phyloP scores from a whole-genome alignment of 1,140 invertebrate species.

The Carposina sasakii region DNA sequence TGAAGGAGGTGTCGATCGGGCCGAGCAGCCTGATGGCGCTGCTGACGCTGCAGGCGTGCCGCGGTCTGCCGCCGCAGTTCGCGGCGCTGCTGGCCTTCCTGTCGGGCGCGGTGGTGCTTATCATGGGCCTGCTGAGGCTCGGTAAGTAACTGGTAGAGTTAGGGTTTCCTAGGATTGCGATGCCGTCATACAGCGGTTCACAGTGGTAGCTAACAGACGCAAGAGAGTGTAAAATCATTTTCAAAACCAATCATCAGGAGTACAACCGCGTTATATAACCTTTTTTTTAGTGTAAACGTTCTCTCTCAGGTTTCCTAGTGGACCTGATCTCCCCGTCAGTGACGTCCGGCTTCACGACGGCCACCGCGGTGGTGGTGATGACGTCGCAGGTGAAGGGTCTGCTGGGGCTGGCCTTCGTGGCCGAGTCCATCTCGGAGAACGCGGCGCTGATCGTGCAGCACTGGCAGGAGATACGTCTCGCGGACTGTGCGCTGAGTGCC shows the following conservation, averaged over 20 bases:
- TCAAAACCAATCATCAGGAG: background rate
- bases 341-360: conserved; percentile 93
- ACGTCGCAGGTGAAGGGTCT: conserved; percentile 90
- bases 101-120: conserved; percentile 82
- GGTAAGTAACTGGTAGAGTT: conserved; percentile 71
- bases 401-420: conserved; percentile 81
- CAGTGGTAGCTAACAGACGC: background rate
- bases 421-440: conserved; percentile 76
- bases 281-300: background rate
- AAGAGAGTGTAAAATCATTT: background rate
- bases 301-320: conserved; percentile 88
- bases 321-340: conserved; percentile 95
- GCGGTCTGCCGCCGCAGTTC: conserved; percentile 80
- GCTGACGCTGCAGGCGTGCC: conserved; percentile 82
- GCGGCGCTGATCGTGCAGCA: conserved; percentile 75
- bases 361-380: conserved; percentile 92
- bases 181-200: background rate
- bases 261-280: background rate
- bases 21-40: conserved; percentile 91
- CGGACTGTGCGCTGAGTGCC: conserved; percentile 79
- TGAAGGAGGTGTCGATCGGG: conserved; percentile 93
- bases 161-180: no score
- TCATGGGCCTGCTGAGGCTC: conserved; percentile 87
- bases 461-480: conserved; percentile 68
- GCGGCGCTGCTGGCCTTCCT: conserved; percentile 87